Percentiles rank a stretch among this genome's conserved stretches.
These are phyloP conservation scores for Grapholita molesta DNA, from an alignment of 1,140 invertebrate species.

Conservation along the genomic window DNA sequence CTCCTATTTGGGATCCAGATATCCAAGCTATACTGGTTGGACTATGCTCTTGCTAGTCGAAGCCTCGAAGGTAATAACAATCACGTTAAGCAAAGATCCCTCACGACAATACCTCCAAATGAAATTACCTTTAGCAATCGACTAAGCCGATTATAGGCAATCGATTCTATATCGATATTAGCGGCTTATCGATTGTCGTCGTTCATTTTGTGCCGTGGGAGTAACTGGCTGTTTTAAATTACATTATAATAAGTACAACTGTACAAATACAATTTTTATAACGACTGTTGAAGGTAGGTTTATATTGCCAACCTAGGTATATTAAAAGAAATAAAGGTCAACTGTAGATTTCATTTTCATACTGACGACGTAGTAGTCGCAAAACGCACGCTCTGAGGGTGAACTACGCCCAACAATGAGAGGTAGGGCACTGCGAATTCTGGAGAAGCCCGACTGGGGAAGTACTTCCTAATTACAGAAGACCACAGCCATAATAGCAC, in stretches of 20 bases:
- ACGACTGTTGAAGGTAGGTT: too few species aligned
- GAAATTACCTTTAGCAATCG: conserved; percentile 15
- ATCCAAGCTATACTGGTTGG: not conserved
- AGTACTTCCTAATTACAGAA: too few species aligned
- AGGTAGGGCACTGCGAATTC: too few species aligned
- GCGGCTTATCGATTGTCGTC: conserved; percentile 3
- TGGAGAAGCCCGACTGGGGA: too few species aligned
- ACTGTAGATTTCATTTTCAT: too few species aligned
- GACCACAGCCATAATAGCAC: too few species aligned
- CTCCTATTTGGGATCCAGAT: not conserved
- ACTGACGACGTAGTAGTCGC: too few species aligned
- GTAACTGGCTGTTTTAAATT: conserved; percentile 1
- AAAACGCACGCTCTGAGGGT: too few species aligned
- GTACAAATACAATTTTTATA: not conserved
- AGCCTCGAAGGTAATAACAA: not conserved
- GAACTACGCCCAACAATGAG: too few species aligned
- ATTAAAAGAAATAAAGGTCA: too few species aligned
- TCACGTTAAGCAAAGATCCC: not conserved
- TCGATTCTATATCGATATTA: conserved; percentile 14
- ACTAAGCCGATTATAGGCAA: conserved; percentile 8
- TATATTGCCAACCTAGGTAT: too few species aligned
- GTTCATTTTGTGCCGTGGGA: conserved; percentile 1
- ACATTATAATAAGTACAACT: not conserved
- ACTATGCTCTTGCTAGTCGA: not conserved
- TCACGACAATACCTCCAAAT: conserved; percentile 16